Conservation (phyloP, 2,888 invertebrate genomes). For the Caenorhabditis becei region DNA sequence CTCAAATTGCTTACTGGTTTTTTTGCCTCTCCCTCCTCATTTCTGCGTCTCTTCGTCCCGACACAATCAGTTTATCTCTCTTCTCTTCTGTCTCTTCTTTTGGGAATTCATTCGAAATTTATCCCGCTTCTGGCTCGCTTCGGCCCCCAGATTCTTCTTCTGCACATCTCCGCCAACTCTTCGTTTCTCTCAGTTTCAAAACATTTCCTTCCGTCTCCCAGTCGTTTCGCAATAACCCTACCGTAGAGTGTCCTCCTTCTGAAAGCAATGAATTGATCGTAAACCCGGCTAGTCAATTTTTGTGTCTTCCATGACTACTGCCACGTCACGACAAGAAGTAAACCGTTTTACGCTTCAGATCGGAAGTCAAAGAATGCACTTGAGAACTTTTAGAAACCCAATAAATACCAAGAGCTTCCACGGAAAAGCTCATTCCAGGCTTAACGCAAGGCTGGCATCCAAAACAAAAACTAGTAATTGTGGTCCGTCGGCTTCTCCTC, state of each 20-base stretch:
- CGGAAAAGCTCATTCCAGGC: not conserved
- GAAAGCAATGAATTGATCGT: constrained; percentile 23
- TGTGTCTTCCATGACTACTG: not conserved
- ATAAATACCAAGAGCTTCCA: no score
- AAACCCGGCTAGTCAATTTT: constrained; percentile 12
- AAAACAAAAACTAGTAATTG: constrained; percentile 30
- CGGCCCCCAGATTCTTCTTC: not conserved
- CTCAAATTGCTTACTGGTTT: constrained; percentile 25
- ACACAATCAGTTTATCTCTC: constrained; percentile 36
- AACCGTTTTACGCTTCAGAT: no score
- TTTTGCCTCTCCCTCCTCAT: constrained; percentile 16
- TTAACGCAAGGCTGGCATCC: not conserved
- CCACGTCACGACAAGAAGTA: constrained; percentile 12
- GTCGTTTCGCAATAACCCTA: constrained; percentile 42
- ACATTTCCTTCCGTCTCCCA: not conserved
- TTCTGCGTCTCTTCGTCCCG: constrained; percentile 8
- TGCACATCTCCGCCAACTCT: not conserved
- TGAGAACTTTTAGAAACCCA: constrained; percentile 7
- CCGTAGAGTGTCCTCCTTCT: constrained; percentile 15
- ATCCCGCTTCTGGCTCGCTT: constrained; percentile 6
- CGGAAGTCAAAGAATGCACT: no score
- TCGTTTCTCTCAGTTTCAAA: not conserved
- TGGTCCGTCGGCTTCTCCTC: not conserved
- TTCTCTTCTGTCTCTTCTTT: not conserved
- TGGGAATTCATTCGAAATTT: constrained; percentile 29